Base-by-base conservation (phyloP, 1,140 invertebrate genomes). In the Solen grandis region DNA sequence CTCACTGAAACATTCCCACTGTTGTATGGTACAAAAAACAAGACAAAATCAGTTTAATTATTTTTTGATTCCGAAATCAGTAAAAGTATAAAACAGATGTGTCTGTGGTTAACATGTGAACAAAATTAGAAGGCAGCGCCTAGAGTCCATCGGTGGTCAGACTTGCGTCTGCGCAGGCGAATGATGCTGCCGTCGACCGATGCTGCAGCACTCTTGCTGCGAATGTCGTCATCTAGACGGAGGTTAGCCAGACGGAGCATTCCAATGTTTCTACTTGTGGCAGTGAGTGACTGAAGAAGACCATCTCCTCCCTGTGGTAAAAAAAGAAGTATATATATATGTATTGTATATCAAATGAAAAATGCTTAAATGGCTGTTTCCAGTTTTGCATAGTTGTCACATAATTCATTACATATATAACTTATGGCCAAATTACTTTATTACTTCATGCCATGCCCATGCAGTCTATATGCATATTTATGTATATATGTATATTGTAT, bases 221-320 rank as follows among this genome's bases (percentile, higher is more conserved):
- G 84, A 22, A 90, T 87, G 70, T 92, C 89, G 33, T 91, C 88
- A 10, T 83, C 50, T 50, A 92, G 83, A 35, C 86, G 85, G 10
- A 83, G 82, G 54, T 89, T 82, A 10, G 90, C 85, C 5, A 92
- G 50, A 41, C 85, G 85, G 50, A 92, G 82, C 35, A 91, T 82
- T 46, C 89, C 89, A 52, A 92, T 91, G 83, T 92, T 91, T 25
- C 87, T 81, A 79, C 89, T 91, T 29, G 89, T 92, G 14, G 88
- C 88, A 27, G 88, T 87, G 29, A 92, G 86, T 16, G 91, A 91
- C 35, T 91, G 87, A 10, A 91, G 80, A 14, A 92, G 79, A 19
- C 86, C 88, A 65, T 91, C 88, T 35, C 89, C 88, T 66, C 86
- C 86, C 91, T 92, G 80, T 13, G 81, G 83, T 78, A 36, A 14